Base-by-base conservation (phyloP, 2,113 vertebrate genomes). In the Oncorhynchus kisutch region DNA sequence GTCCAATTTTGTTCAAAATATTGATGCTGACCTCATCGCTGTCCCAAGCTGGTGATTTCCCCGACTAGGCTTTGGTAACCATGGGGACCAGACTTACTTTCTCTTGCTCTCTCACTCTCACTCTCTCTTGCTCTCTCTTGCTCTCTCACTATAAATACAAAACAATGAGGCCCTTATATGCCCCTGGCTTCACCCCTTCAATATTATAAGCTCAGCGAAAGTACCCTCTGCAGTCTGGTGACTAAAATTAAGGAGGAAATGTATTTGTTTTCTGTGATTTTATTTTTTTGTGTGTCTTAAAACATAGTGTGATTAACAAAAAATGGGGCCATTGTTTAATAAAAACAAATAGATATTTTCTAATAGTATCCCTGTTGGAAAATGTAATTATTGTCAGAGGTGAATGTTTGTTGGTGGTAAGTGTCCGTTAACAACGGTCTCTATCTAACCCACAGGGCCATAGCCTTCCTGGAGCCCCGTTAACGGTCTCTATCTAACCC, bases 381-480 rank as follows among this genome's bases (percentile, higher is more conserved):
- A n/a, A 64, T 25, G 24, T 9, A 25, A 11, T n/a, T 64, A n/a
- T 20, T 60, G 57, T 60, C n/a, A 20, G 18, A 45, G 9, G 39
- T 45, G 39, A n/a, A 16, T 60, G 18, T 60, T 60, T 60, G 9
- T n/a, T n/a, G 39, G 57, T 6, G 2, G 18, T 76, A 22, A 31
- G n/a, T 71, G 67, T 2, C 0, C 59, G 20, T 8, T n/a, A 57
- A 39, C 27, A 12, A 72, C 34, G 7, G 34, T 39, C 34, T 39
- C 34, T 39, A 39, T 34, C 34, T 39, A 39, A 39, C 34, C 34
- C 34, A 39, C 34, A 39, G 29, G 29, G 29, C 29, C 29, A 31
- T 31, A 31, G 29, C 29, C 29, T 31, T 97, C 89, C 94, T 99
- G 18, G 97, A 27, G 27, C 2, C 27, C 0, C 59, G 20, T 8